These are phyloP conservation scores for Mustela lutreola DNA, from an alignment of 2,113 vertebrate species.

Conservation along the genomic window DNA sequence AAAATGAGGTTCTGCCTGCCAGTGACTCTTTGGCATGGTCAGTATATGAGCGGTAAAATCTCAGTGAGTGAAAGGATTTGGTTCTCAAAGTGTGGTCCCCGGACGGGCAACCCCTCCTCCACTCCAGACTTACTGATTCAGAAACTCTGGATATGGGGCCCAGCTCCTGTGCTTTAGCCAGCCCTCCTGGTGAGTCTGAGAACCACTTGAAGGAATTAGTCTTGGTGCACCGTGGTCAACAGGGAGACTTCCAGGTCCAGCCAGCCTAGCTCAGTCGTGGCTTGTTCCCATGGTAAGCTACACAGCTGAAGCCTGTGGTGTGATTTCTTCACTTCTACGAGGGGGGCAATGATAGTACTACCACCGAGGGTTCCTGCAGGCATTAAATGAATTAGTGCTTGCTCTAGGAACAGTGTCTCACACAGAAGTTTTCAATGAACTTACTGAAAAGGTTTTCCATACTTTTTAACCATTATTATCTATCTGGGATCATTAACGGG, in stretches of 20 bases:
- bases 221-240: background rate
- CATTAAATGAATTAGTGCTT: background rate
- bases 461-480: background rate
- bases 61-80: background rate
- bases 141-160: background rate
- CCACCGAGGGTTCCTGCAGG: background rate
- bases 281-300: background rate
- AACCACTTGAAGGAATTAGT: slow-evolving; percentile 29
- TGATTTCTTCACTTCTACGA: background rate
- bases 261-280: background rate
- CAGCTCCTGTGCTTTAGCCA: background rate
- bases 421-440: background rate
- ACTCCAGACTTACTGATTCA: background rate
- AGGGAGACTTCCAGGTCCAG: background rate
- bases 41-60: background rate
- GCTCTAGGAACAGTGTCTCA: slow-evolving; percentile 4
- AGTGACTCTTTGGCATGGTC: background rate
- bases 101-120: background rate
- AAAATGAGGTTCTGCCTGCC: background rate
- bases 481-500: background rate
- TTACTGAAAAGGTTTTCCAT: background rate
- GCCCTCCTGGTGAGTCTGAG: background rate
- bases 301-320: background rate
- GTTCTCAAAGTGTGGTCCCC: slow-evolving; percentile 3
- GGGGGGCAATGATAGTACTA: background rate